A percentile compares a stretch with the other conserved stretches of the same genome.
phyloP scores from a whole-genome alignment of 1,140 invertebrate species.

The Epicauta chinensis region DNA sequence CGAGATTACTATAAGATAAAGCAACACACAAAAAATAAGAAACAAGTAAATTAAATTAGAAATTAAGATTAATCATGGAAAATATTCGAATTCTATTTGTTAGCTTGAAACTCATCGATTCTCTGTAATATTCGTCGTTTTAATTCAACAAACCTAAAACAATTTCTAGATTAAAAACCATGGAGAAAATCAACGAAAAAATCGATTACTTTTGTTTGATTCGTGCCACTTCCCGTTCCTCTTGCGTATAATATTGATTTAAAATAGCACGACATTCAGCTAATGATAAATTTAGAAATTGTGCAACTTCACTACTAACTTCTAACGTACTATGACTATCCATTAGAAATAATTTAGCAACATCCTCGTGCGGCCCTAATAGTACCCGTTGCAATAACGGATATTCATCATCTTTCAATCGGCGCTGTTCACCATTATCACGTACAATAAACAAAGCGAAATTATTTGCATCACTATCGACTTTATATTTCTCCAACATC shows the following conservation, averaged over 20 bases:
- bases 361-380: conserved; percentile 76
- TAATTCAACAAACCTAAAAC: conserved; percentile 59
- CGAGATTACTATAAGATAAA: too few relatives aligned
- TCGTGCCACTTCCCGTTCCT: conserved; percentile 62
- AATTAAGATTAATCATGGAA: too few relatives aligned
- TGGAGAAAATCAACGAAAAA: conserved; percentile 14
- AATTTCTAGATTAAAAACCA: conserved; percentile 20
- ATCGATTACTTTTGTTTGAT: conserved; percentile 62
- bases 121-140: conserved; percentile 58
- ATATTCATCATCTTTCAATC: conserved; percentile 71
- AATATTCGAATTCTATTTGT: too few relatives aligned
- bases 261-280: conserved; percentile 74
- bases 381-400: conserved; percentile 71
- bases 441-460: conserved; percentile 77
- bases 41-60: too few relatives aligned
- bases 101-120: conserved; percentile 69
- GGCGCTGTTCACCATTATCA: conserved; percentile 76
- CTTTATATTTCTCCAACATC: conserved; percentile 82
- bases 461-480: conserved; percentile 69
- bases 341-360: conserved; percentile 73
- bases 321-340: conserved; percentile 67
- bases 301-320: conserved; percentile 73
- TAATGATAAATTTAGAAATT: conserved; percentile 74
- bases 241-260: conserved; percentile 69
- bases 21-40: too few relatives aligned